Evolutionary conservation across 2,888 invertebrate species (phyloP), one percentile per base, ranked within the genome.

Genomic region (Drosophila limbata): DNA sequence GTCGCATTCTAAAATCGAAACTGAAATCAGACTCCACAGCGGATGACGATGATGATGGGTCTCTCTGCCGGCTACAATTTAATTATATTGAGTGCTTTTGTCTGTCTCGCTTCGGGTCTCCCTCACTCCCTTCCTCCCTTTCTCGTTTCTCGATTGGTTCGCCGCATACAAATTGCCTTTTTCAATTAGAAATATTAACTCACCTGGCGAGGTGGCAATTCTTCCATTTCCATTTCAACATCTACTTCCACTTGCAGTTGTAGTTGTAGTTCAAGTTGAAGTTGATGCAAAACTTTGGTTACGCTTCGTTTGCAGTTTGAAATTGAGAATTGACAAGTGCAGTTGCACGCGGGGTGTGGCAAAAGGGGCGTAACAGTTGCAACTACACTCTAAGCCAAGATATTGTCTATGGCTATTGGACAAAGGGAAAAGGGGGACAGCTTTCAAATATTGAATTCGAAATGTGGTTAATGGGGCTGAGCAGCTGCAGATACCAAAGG

Each of bases 11-110:
- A 64, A 66, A 65, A 67, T 69, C 56, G 59, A 52, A 65, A 56
- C 73, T 69, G 50, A 59, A 72, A 57, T 61, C 79, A 56, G 57
- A 37, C 37, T 33, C 47, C 53, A 31, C 65, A 60, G 59, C 11
- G 15, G 40, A 15, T 50, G 63, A 13, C 52, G 28, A 45, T 62
- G 44, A 35, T 44, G 66, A 39, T 31, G 48, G 63, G 17, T 57
- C n/a, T 51, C 66, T 50, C 40, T 39, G 28, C 52, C 61, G 60
- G 42, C 67, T 80, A 67, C 72, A 88, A 81, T 81, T 84, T 89
- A 84, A 84, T 84, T 87, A 89, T 73, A 77, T 81, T 89, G 89
- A 84, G 89, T 89, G 84, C 82, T 81, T 84, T 87, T 81, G 78
- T 84, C 73, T 81, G 87, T 83, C 59, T 55, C 42, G 19, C 51